These are phyloP conservation scores for Vimba vimba DNA, from an alignment of 2,113 vertebrate species.

Conservation along the genomic window DNA sequence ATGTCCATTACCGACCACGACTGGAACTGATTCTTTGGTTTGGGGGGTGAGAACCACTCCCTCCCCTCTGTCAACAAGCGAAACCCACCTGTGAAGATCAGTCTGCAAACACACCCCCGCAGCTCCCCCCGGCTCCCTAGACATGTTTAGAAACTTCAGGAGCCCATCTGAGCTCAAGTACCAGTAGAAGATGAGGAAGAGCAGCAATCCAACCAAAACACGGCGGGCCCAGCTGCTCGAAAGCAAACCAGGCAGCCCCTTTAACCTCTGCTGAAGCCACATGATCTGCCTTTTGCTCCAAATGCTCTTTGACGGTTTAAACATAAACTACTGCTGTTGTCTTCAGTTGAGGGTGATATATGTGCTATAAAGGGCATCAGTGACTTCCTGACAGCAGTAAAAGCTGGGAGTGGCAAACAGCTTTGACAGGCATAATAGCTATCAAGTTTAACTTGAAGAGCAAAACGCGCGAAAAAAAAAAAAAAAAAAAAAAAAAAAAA, in stretches of 20 bases:
- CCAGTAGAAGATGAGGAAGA: slow-evolving; percentile 88
- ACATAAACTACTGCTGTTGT: not conserved
- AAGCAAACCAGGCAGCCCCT: slow-evolving; percentile 90
- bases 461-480: not conserved
- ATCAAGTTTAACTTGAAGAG: slow-evolving; percentile 2
- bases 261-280: slow-evolving; percentile 95
- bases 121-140: slow-evolving; percentile 71
- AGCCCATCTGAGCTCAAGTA: slow-evolving; percentile 79
- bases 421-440: not conserved
- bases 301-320: slow-evolving; percentile 9
- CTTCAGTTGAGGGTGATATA: not conserved
- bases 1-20: slow-evolving; percentile 87
- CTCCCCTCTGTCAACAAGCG: slow-evolving; percentile 71
- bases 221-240: slow-evolving; percentile 94
- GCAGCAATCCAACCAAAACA: slow-evolving; percentile 79
- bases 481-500: no score
- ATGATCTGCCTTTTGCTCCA: slow-evolving; percentile 62
- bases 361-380: not conserved
- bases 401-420: slow-evolving; percentile 30
- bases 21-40: slow-evolving; percentile 72
- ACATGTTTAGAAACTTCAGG: slow-evolving; percentile 71
- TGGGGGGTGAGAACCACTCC: slow-evolving; percentile 71
- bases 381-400: slow-evolving; percentile 26
- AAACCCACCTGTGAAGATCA: slow-evolving; percentile 82
- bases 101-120: slow-evolving; percentile 81